A percentile compares a stretch with the other conserved stretches of the same genome.
phyloP scores from a whole-genome alignment of 2,797 vertebrate genomes.

The Hybognathus amarus region DNA sequence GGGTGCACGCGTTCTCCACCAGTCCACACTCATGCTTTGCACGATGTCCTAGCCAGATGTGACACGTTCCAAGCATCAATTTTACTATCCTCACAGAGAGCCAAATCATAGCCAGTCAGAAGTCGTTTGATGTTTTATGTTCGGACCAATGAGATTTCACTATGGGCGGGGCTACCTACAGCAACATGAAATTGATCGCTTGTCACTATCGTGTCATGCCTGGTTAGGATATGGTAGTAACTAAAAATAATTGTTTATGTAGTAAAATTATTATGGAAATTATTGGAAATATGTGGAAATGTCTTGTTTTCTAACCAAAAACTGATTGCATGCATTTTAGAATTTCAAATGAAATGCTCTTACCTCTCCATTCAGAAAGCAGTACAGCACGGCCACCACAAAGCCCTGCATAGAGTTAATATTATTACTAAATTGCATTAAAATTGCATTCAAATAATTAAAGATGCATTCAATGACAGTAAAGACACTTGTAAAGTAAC shows the following conservation, averaged over 20 bases:
- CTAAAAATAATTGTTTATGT: not conserved
- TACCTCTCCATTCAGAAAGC: constrained; percentile 99
- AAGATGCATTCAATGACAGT: not conserved
- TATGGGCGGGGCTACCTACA: not conserved
- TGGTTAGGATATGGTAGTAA: not conserved
- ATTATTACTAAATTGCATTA: not conserved
- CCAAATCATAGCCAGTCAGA: not conserved
- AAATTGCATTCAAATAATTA: not conserved
- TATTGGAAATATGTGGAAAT: not conserved
- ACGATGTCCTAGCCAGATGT: not conserved
- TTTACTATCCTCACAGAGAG: not conserved
- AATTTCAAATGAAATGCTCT: constrained; percentile 64
- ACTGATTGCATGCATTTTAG: not conserved
- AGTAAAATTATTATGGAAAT: too few species aligned
- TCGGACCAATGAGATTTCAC: not conserved
- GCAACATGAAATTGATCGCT: not conserved
- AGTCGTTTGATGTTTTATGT: too few species aligned
- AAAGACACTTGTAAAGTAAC: not conserved
- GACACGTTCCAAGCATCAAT: not conserved
- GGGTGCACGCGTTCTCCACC: constrained; percentile 66
- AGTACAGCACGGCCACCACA: constrained; percentile 97
- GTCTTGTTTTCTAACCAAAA: not conserved
- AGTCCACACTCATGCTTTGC: constrained; percentile 17
- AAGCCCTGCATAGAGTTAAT: constrained; percentile 83
- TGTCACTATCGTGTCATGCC: not conserved